Evolutionary conservation across 1,140 invertebrate species (phyloP).

Genomic region (Neodiprion pinetum): DNA sequence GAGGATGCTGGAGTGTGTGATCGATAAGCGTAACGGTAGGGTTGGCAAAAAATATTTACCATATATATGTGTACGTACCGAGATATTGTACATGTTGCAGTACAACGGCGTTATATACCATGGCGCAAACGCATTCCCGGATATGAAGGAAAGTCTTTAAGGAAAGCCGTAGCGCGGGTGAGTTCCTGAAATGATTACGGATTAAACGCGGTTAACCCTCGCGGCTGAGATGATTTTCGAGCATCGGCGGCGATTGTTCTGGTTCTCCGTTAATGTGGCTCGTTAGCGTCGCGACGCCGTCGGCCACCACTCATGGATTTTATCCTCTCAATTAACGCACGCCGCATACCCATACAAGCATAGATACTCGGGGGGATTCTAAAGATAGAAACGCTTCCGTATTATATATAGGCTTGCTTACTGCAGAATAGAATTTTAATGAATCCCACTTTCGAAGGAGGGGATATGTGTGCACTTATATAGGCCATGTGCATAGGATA

Average conservation of each 20-base stretch:
- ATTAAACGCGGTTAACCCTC: background rate
- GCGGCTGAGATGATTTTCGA: background rate
- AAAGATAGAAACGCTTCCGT: background rate
- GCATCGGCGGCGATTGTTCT: conserved; percentile 4
- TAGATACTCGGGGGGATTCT: background rate
- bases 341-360: background rate
- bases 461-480: no score
- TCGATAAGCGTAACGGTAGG: background rate
- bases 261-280: background rate
- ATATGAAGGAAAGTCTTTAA: no score
- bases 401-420: background rate
- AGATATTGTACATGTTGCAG: background rate
- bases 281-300: background rate
- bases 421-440: background rate
- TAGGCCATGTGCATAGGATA: no score
- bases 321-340: conserved; percentile 7
- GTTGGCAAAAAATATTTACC: background rate
- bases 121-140: no score
- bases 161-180: background rate
- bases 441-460: background rate
- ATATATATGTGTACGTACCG: background rate
- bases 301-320: conserved; percentile 3
- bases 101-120: no score
- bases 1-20: background rate
- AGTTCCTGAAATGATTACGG: background rate